Evolutionary conservation across 2,113 vertebrate genomes (phyloP), one percentile per base, ranked within the genome.

Genomic region (Pangasianodon hypophthalmus): DNA sequence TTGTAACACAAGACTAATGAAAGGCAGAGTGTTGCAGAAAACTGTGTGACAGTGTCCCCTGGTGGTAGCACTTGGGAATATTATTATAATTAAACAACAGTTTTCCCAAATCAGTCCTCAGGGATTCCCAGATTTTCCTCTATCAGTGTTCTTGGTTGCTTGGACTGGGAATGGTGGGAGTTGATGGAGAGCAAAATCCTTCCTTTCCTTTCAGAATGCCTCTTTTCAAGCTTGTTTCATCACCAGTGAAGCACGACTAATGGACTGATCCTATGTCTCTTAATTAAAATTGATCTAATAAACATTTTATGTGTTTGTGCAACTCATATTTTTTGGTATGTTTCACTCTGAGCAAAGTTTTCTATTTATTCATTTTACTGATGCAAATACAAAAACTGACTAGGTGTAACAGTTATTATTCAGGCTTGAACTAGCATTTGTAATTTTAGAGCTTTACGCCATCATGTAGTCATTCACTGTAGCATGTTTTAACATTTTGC

Each of bases 401-500:
- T 37, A 0, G 37, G 6, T 9, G 41, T 46, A 77, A 44, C 41
- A 6, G 4, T 18, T 44, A 9, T 24, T 41, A 9, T 21, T 21
- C 41, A 26, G 41, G 21, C 41, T 46, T 46, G 19, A 77, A 16
- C 6, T 13, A n/a, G 41, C 21, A 1, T 26, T 84, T 3, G 16
- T 3, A n/a, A 10, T 48, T 32, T 69, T 32, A 41, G 13, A 29
- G 62, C 89, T 89, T 48, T n/a, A 14, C 84, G 48, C 75, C 86
- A 84, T 1, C 2, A 62, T 24, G 80, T 58, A 91, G 80, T 88
- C n/a, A 32, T 46, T 84, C n/a, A 77, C 87, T 90, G 21, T 54
- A 92, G 91, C 69, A 81, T 8, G 44, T 8, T n/a, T 44, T 19
- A 73, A 73, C 0, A 6, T 88, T 92, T 41, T 81, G 37, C 16